Conservation (phyloP, 2,797 vertebrate genomes). For the Pogoniulus pusillus region DNA sequence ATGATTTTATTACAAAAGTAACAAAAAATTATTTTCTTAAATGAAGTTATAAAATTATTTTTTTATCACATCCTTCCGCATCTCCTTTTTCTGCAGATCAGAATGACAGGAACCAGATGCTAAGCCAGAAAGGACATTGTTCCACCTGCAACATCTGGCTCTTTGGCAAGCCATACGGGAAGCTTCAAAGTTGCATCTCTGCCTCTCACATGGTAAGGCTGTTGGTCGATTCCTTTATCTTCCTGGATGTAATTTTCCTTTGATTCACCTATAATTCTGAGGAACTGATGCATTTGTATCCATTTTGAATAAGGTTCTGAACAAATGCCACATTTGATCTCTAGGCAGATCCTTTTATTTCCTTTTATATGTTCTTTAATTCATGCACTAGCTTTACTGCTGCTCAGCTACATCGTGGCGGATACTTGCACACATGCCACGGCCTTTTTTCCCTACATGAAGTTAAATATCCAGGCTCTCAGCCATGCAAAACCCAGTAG, state of each 20-base stretch:
- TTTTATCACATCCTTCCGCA: conserved; percentile 67
- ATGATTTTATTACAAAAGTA: conserved; percentile 46
- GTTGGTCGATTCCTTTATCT: conserved; percentile 75
- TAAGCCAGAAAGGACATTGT: conserved; percentile 59
- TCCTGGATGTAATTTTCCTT: conserved; percentile 78
- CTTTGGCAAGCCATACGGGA: conserved; percentile 67
- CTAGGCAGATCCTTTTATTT: conserved; percentile 71
- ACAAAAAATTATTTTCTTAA: conserved; percentile 53
- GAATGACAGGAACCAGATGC: conserved; percentile 76
- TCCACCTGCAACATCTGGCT: conserved; percentile 80
- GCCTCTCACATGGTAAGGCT: conserved; percentile 60
- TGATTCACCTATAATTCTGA: conserved; percentile 80
- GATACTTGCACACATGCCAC: conserved; percentile 17
- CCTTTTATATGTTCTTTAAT: conserved; percentile 70
- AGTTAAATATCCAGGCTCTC: conserved; percentile 41
- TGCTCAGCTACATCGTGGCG: conserved; percentile 24
- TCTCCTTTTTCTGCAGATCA: conserved; percentile 68
- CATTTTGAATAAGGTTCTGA: conserved; percentile 78
- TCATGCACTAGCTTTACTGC: conserved; percentile 55
- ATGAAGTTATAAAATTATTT: conserved; percentile 59
- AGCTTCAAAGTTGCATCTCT: conserved; percentile 79
- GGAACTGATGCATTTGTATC: conserved; percentile 78
- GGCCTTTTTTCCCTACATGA: conserved; percentile 25
- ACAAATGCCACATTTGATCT: conserved; percentile 78
- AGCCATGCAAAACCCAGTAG: conserved; percentile 8